Evolutionary conservation across 2,888 invertebrate species (phyloP).

Genomic region (Dione juno): DNA sequence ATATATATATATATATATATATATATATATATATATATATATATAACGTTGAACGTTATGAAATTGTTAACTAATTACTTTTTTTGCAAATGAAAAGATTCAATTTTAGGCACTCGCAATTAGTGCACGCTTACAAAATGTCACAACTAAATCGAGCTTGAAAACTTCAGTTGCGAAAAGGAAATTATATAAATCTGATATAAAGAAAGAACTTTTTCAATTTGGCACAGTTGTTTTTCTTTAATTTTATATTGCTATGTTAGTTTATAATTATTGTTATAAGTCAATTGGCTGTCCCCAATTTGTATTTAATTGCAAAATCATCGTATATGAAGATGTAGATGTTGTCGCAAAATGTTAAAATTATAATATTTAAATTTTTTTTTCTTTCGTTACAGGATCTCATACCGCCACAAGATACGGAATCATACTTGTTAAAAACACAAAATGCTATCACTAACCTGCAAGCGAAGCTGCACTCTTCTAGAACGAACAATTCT

Average conservation of each 20-base stretch:
- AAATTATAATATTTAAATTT: too few relatives aligned
- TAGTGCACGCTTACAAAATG: conserved; percentile 12
- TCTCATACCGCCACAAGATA: conserved; percentile 77
- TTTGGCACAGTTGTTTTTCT: background rate
- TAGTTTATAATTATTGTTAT: background rate
- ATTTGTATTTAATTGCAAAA: background rate
- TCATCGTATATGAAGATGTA: too few relatives aligned
- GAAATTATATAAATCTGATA: conserved; percentile 13
- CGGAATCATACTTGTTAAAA: conserved; percentile 83
- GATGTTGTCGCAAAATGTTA: too few relatives aligned
- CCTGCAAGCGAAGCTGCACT: conserved; percentile 83
- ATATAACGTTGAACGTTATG: too few relatives aligned
- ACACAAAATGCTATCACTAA: conserved; percentile 85
- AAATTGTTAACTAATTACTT: too few relatives aligned
- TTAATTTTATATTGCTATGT: background rate
- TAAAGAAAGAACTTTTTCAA: background rate
- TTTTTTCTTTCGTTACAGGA: conserved; percentile 72
- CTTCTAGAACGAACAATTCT: conserved; percentile 64
- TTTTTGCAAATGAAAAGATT: background rate
- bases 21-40: too few relatives aligned
- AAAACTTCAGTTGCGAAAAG: background rate
- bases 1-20: too few relatives aligned
- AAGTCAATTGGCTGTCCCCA: too few relatives aligned
- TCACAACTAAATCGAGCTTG: background rate
- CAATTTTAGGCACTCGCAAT: background rate